A percentile compares a stretch with the other conserved stretches of the same genome.
Conservation (phyloP, 2,797 vertebrate genomes). For the Peromyscus attwateri region DNA sequence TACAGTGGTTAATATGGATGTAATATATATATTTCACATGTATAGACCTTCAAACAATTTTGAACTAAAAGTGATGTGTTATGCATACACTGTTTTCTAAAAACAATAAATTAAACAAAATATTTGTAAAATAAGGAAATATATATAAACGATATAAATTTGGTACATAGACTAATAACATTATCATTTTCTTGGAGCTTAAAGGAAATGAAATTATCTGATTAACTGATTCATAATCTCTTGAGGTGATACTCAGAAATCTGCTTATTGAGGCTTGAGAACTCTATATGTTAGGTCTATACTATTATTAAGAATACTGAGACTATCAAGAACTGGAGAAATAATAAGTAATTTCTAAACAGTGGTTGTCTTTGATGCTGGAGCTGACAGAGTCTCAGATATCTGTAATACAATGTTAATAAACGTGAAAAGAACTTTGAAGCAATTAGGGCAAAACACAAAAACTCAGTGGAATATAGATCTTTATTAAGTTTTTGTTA, state of each 20-base stretch:
- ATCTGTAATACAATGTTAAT: not conserved
- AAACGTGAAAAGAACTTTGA: slow-evolving; percentile 29
- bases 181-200: not conserved
- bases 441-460: not conserved
- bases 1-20: not conserved
- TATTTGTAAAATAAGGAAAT: not conserved
- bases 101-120: not conserved
- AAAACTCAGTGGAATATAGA: not conserved
- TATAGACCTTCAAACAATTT: not conserved
- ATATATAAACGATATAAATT: not conserved
- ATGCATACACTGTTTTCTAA: not conserved
- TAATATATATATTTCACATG: not conserved
- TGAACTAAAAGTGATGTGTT: not conserved
- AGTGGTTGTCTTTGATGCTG: not conserved
- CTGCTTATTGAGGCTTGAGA: not conserved
- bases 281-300: not conserved
- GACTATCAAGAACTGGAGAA: not conserved
- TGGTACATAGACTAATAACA: not conserved
- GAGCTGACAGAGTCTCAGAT: not conserved
- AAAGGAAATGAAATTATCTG: slow-evolving; percentile 13
- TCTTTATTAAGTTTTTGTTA: slow-evolving; percentile 16
- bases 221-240: slow-evolving; percentile 9
- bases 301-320: slow-evolving; percentile 8
- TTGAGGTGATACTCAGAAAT: not conserved
- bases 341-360: not conserved